Evolutionary conservation across 2,888 invertebrate genomes (phyloP).

Genomic region (Aplocera efformata): DNA sequence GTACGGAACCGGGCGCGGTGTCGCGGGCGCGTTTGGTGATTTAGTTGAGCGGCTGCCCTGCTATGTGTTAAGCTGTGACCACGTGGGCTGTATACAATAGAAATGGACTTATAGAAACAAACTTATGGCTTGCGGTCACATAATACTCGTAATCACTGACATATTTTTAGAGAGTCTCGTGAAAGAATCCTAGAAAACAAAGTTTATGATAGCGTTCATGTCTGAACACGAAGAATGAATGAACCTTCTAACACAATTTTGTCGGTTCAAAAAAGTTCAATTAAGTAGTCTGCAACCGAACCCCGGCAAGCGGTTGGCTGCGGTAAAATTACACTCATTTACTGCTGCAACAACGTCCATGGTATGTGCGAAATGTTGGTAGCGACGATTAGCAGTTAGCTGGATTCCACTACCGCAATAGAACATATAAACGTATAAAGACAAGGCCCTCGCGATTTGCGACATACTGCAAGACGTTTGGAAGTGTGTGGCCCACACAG

Average conservation of each 20-base stretch:
- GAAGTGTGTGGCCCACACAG: constrained; percentile 1
- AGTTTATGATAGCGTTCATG: no score
- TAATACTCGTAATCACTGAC: no score
- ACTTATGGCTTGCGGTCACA: no score
- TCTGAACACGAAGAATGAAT: no score
- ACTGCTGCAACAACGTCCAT: constrained; percentile 57
- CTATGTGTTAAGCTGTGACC: constrained; percentile 12
- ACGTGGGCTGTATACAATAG: constrained; percentile 1
- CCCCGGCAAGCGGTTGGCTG: constrained; percentile 40
- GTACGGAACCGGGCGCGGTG: constrained; percentile 41
- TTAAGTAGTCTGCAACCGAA: constrained; percentile 28
- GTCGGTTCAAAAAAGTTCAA: constrained; percentile 7
- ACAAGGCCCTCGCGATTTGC: constrained; percentile 59
- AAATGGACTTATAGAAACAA: no score
- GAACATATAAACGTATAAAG: constrained; percentile 69
- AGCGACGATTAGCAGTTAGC: constrained; percentile 75
- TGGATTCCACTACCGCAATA: constrained; percentile 71
- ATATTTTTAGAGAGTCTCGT: no score
- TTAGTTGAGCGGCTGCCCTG: constrained; percentile 51
- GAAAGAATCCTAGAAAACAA: no score
- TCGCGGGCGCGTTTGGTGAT: constrained; percentile 59
- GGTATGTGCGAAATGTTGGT: constrained; percentile 71
- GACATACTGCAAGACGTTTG: constrained; percentile 37
- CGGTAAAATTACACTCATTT: constrained; percentile 73
- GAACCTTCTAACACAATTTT: constrained; percentile 1